These are phyloP conservation scores for Agrotis exclamationis DNA, from an alignment of 2,888 invertebrate species.

Conservation along the genomic window DNA sequence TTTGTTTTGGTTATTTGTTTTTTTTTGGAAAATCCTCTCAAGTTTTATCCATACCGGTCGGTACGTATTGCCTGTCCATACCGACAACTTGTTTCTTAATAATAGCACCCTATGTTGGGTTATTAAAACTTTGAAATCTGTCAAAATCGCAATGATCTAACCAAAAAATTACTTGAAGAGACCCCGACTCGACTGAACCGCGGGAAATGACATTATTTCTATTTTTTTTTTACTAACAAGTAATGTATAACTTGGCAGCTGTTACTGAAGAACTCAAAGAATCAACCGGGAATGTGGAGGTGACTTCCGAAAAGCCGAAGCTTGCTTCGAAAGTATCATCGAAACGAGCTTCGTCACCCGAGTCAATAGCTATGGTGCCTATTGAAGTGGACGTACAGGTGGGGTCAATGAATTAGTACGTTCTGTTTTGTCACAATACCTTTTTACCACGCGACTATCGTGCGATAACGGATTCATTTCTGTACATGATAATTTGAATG, in stretches of 20 bases:
- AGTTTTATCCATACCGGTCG: too few relatives aligned
- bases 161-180: background rate
- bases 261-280: conserved; percentile 77
- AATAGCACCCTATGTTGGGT: background rate
- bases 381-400: conserved; percentile 74
- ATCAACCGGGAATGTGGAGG: conserved; percentile 67
- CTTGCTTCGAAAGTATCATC: conserved; percentile 74
- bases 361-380: conserved; percentile 72
- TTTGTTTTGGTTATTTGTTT: too few relatives aligned
- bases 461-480: conserved; percentile 47
- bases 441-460: conserved; percentile 61
- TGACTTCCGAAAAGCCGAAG: conserved; percentile 74
- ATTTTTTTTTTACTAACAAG: conserved; percentile 10
- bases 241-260: conserved; percentile 64
- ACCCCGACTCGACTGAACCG: background rate
- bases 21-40: too few relatives aligned
- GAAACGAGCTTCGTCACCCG: conserved; percentile 73
- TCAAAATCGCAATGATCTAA: background rate
- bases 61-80: too few relatives aligned
- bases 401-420: conserved; percentile 53
- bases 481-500: conserved; percentile 53
- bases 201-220: background rate
- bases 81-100: too few relatives aligned
- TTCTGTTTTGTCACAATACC: conserved; percentile 54
- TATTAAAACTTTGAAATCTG: background rate